Evolutionary conservation across 2,113 vertebrate species (phyloP).

Genomic region (Melanocharis versteri): DNA sequence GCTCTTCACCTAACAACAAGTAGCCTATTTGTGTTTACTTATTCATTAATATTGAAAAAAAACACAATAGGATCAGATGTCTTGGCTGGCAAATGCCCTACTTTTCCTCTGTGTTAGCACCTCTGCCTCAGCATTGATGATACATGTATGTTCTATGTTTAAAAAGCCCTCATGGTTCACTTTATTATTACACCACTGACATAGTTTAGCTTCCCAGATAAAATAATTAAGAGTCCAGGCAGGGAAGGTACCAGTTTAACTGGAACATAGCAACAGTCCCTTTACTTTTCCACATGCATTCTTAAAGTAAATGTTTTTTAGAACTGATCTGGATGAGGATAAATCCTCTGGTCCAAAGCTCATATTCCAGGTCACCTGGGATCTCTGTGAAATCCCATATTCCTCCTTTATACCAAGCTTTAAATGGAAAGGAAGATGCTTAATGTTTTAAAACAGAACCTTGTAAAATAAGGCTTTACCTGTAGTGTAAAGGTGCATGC

Average conservation of each 20-base stretch:
- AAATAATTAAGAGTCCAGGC: not conserved
- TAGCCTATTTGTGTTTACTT: conserved; percentile 25
- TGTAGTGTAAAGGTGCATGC: fast-evolving
- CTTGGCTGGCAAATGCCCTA: not conserved
- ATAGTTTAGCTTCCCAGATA: not conserved
- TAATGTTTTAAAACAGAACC: not conserved
- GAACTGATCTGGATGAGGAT: not conserved
- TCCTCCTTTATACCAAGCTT: not conserved
- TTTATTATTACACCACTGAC: not conserved
- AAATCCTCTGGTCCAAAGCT: not conserved
- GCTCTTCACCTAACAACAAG: not conserved
- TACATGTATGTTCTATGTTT: not conserved
- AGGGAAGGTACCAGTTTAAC: not conserved
- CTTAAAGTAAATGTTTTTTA: not conserved
- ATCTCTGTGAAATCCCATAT: not conserved
- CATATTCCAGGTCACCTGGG: not conserved
- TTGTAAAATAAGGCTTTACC: not conserved
- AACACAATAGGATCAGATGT: conserved; percentile 5
- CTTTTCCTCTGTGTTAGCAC: not conserved
- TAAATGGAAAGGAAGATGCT: not conserved
- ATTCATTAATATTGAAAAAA: conserved; percentile 32
- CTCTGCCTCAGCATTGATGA: not conserved
- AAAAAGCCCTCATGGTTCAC: not conserved
- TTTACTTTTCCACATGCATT: not conserved
- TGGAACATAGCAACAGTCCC: not conserved